Evolutionary conservation across 2,888 invertebrate species (phyloP).

Genomic region (Luffia ferchaultella): DNA sequence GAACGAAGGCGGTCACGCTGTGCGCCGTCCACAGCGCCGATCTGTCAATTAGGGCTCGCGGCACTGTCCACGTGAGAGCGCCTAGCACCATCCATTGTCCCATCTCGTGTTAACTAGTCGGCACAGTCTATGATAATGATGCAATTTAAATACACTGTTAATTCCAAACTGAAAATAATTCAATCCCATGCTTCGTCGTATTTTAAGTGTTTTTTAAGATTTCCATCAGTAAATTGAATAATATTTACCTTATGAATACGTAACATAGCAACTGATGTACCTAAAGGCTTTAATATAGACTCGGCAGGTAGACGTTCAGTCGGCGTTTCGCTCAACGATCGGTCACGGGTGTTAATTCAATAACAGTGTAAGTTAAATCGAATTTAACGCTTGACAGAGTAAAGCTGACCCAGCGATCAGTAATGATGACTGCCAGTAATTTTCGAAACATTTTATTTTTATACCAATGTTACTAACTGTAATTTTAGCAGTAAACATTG

Average conservation of each 20-base stretch:
- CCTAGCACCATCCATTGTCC: too few species aligned
- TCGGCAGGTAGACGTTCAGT: neutral
- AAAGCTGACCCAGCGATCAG: constrained; percentile 15
- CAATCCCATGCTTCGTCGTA: too few species aligned
- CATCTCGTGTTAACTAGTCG: too few species aligned
- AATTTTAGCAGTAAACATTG: neutral
- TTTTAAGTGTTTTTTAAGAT: too few species aligned
- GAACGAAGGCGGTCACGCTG: constrained; percentile 42
- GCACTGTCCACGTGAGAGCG: neutral
- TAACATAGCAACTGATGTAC: too few species aligned
- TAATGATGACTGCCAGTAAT: neutral
- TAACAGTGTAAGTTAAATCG: constrained; percentile 25
- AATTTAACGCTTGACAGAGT: constrained; percentile 30
- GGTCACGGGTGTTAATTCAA: constrained; percentile 29
- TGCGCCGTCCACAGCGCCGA: constrained; percentile 33
- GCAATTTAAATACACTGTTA: too few species aligned
- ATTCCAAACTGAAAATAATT: too few species aligned
- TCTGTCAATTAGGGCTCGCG: constrained; percentile 44
- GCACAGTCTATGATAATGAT: too few species aligned
- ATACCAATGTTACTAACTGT: neutral
- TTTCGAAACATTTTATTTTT: constrained; percentile 3
- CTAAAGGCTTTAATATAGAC: too few species aligned
- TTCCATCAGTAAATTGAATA: too few species aligned
- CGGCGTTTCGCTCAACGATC: constrained; percentile 19
- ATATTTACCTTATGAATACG: too few species aligned